Evolutionary conservation across 2,888 invertebrate species (phyloP), one percentile per base, ranked within the genome.

Genomic region (Geotrupes spiniger): DNA sequence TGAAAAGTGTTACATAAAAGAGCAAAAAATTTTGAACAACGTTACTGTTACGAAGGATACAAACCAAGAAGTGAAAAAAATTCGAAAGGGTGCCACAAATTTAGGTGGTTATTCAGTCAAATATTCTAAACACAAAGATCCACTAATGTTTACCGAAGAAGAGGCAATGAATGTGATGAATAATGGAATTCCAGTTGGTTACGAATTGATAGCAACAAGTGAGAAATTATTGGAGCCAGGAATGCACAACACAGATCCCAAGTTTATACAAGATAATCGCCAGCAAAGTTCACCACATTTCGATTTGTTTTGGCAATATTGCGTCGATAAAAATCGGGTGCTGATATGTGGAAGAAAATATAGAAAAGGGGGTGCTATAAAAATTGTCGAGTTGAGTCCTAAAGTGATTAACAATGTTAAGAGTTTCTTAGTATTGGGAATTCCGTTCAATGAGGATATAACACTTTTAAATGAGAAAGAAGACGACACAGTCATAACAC

Each of bases 301-400:
- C 42, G 51, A 60, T 15, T 56, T 60, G 28, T 64, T 67, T 46
- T 68, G 68, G 68, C 60, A 63, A 33, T 61, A 62, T 46, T 68
- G 67, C 46, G 57, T 60, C 2, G 59, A 63, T 39, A 60, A 59
- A 9, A 54, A 63, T 31, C 62, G 59, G 45, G 64, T 65, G n/a
- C 47, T 68, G n/a, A 52, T 68, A 39, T 68, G 67, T 43, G 42
- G 53, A 3, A 52, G 55, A 36, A 64, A 63, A 44, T 41, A 55
- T n/a, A 57, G 39, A 25, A 50, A 54, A 16, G 49, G 53, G 5
- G 56, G 51, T 17, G 52, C 54, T 28, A 44, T 61, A 8, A 54
- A 56, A 17, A 53, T 56, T 31, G 58, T 59, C 1, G 62, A 65
- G 48, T 46, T 64, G 3, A 60, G 62, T 36, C 62, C 63, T 2